phyloP scores from a whole-genome alignment of 2,888 invertebrate genomes.

The Sarcophaga carnaria region DNA sequence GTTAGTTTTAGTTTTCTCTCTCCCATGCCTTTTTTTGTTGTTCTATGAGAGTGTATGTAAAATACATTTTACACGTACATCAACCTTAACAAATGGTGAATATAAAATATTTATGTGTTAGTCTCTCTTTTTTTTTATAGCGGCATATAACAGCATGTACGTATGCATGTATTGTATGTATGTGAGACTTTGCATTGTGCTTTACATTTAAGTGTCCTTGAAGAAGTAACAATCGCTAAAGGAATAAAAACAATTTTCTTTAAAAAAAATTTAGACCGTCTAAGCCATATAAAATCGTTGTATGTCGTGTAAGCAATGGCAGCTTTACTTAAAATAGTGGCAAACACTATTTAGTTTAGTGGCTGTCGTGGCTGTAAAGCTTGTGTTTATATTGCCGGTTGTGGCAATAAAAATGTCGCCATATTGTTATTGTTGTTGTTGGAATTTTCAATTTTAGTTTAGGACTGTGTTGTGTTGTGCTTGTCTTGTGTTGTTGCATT shows the following conservation, averaged over 20 bases:
- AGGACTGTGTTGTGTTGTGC: neutral
- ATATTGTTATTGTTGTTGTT: slow-evolving; percentile 20
- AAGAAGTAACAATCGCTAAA: slow-evolving; percentile 41
- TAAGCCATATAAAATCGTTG: slow-evolving; percentile 9
- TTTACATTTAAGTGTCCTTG: slow-evolving; percentile 57
- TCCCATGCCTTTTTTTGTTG: too few relatives aligned
- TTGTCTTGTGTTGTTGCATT: slow-evolving; percentile 36
- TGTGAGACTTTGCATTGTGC: slow-evolving; percentile 50
- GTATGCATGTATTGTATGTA: neutral
- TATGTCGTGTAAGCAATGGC: neutral
- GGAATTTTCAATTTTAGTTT: neutral
- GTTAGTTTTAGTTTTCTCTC: too few relatives aligned
- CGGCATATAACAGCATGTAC: neutral
- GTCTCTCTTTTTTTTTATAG: too few relatives aligned
- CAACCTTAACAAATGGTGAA: neutral
- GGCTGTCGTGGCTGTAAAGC: slow-evolving; percentile 1
- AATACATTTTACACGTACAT: neutral
- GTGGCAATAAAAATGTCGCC: slow-evolving; percentile 48
- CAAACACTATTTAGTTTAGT: neutral
- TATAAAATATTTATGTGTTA: neutral
- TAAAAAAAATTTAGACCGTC: neutral
- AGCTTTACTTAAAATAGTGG: neutral
- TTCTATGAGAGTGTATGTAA: neutral
- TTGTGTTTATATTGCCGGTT: neutral
- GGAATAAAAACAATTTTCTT: slow-evolving; percentile 30